phyloP scores from a whole-genome alignment of 1,140 invertebrate genomes.

The Psix sp. region DNA sequence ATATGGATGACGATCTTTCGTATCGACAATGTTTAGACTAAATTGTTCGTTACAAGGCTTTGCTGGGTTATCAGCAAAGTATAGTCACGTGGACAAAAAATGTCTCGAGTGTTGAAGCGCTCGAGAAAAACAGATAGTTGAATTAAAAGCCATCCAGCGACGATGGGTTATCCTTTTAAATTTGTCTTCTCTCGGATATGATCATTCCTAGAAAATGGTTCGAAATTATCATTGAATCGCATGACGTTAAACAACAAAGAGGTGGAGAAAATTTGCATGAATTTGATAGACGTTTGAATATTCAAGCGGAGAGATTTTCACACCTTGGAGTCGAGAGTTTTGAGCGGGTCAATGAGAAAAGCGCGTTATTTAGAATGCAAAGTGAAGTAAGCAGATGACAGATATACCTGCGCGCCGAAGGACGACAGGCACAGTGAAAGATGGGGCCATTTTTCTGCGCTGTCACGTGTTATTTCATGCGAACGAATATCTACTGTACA shows the following conservation, averaged over 20 bases:
- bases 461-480: slow-evolving; percentile 36
- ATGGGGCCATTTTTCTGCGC: slow-evolving; percentile 41
- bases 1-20: slow-evolving; percentile 43
- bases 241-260: too few species aligned
- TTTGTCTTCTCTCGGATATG: too few species aligned
- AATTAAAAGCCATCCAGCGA: slow-evolving; percentile 34
- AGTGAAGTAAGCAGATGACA: slow-evolving; percentile 12
- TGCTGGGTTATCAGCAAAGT: slow-evolving; percentile 24
- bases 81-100: slow-evolving; percentile 25
- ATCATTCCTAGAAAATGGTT: too few species aligned
- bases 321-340: slow-evolving; percentile 6
- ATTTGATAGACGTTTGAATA: too few species aligned
- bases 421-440: slow-evolving; percentile 24
- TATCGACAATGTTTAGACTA: slow-evolving; percentile 22
- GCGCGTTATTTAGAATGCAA: too few species aligned
- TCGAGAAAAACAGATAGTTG: slow-evolving; percentile 25
- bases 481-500: slow-evolving; percentile 11
- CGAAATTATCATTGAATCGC: too few species aligned
- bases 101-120: slow-evolving; percentile 22
- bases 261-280: too few species aligned
- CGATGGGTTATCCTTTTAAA: slow-evolving; percentile 11
- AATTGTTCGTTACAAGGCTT: slow-evolving; percentile 36
- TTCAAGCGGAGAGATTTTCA: too few species aligned
- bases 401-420: slow-evolving; percentile 21
- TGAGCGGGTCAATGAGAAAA: slow-evolving; percentile 7